phyloP scores from a whole-genome alignment of 2,113 vertebrate genomes.

The Trematomus loennbergii region DNA sequence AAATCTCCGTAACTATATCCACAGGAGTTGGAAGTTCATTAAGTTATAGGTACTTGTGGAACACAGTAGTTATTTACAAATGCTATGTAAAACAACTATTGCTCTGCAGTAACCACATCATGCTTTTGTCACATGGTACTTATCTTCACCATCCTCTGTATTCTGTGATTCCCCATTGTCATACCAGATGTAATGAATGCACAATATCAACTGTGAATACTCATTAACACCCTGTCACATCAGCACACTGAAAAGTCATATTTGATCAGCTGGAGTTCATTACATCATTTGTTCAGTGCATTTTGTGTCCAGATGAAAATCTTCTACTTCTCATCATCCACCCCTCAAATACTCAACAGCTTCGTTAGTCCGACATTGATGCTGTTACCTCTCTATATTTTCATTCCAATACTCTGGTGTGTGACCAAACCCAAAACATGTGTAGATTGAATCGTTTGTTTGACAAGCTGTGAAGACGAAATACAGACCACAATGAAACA shows the following conservation, averaged over 20 bases:
- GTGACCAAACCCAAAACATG: not conserved
- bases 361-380: not conserved
- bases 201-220: not conserved
- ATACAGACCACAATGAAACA: conserved; percentile 37
- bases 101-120: not conserved
- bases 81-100: not conserved
- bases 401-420: not conserved
- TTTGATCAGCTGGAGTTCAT: conserved; percentile 18
- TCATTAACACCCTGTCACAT: not conserved
- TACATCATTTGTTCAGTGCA: conserved; percentile 22
- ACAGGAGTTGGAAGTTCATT: not conserved
- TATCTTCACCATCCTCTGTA: no score
- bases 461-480: not conserved
- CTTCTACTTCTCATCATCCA: conserved; percentile 13
- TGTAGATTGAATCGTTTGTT: conserved; percentile 8
- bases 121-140: not conserved
- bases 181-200: not conserved
- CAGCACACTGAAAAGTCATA: not conserved
- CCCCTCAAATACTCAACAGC: conserved; percentile 13
- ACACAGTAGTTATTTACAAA: no score
- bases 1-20: not conserved
- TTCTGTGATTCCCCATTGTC: not conserved
- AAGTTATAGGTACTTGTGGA: not conserved
- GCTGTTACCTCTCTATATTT: not conserved
- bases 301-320: conserved; percentile 35